These are phyloP conservation scores for Micromesistius poutassou DNA, from an alignment of 2,797 vertebrate species.

Conservation along the genomic window DNA sequence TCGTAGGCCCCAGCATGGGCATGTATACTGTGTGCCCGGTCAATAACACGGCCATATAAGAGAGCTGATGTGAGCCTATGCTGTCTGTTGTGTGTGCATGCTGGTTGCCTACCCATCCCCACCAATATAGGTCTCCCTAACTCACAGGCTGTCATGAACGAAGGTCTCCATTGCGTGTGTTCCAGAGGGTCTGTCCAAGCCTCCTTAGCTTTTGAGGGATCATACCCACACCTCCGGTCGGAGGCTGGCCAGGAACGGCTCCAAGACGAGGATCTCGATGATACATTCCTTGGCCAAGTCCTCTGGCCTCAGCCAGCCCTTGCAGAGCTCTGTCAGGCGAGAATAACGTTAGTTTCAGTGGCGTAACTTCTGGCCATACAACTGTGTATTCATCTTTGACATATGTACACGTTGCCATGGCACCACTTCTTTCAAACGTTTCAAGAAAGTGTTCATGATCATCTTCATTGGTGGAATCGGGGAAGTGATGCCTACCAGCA, in stretches of 20 bases:
- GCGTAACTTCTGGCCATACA: too few species aligned
- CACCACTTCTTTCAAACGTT: too few species aligned
- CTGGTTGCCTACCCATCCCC: too few species aligned
- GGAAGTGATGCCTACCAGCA: neutral
- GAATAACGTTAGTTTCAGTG: too few species aligned
- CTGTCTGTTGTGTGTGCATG: neutral
- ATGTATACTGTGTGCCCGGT: neutral
- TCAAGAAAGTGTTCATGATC: neutral
- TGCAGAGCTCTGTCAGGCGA: too few species aligned
- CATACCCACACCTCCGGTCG: too few species aligned
- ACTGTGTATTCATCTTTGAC: too few species aligned
- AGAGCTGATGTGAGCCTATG: neutral
- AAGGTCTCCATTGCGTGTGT: neutral
- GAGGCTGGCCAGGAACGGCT: neutral
- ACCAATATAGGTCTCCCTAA: too few species aligned
- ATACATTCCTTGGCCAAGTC: neutral
- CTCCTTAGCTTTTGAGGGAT: neutral
- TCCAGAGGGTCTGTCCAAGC: neutral
- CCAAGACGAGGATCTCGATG: neutral
- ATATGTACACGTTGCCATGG: too few species aligned
- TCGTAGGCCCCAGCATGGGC: neutral
- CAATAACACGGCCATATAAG: neutral
- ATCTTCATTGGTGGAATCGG: neutral
- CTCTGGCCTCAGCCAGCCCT: too few species aligned
- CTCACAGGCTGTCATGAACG: too few species aligned